These are phyloP conservation scores for Tupiocoris notatus DNA, from an alignment of 2,888 invertebrate species.

Conservation along the genomic window DNA sequence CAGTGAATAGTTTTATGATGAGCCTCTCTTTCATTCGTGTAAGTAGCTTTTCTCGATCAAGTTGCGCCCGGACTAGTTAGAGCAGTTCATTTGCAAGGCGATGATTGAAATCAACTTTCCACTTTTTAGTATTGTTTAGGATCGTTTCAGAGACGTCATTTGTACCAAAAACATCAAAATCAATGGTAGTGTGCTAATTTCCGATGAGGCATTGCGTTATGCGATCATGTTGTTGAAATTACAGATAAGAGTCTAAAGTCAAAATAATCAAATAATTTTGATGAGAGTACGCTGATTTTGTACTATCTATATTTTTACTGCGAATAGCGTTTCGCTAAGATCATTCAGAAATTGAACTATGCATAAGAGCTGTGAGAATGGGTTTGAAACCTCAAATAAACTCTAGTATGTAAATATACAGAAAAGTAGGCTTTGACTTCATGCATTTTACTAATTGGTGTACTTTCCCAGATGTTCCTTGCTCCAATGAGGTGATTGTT, in stretches of 20 bases:
- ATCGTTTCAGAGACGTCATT: slow-evolving; percentile 11
- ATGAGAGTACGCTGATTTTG: slow-evolving; percentile 44
- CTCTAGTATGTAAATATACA: slow-evolving; percentile 43
- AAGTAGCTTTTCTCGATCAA: not conserved
- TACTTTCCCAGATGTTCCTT: too few species aligned
- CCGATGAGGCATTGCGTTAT: not conserved
- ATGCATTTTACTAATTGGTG: too few species aligned
- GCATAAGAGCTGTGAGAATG: slow-evolving; percentile 39
- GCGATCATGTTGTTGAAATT: slow-evolving; percentile 8
- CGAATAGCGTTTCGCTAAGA: slow-evolving; percentile 41
- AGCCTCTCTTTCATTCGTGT: not conserved
- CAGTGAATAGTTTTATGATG: not conserved
- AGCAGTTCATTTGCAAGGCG: not conserved
- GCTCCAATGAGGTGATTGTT: too few species aligned
- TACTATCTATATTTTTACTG: slow-evolving; percentile 45
- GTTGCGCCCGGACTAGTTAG: not conserved
- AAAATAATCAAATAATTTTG: slow-evolving; percentile 40
- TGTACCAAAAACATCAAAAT: slow-evolving; percentile 12
- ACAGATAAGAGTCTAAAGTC: slow-evolving; percentile 1
- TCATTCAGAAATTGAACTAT: slow-evolving; percentile 25
- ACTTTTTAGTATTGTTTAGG: slow-evolving; percentile 9
- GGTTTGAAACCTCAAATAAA: slow-evolving; percentile 30
- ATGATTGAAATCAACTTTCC: not conserved
- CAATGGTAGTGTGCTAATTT: slow-evolving; percentile 32
- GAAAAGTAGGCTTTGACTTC: too few species aligned